These are phyloP conservation scores for Macropus fuliginosus DNA, from an alignment of 2,797 vertebrate species.

Conservation along the genomic window DNA sequence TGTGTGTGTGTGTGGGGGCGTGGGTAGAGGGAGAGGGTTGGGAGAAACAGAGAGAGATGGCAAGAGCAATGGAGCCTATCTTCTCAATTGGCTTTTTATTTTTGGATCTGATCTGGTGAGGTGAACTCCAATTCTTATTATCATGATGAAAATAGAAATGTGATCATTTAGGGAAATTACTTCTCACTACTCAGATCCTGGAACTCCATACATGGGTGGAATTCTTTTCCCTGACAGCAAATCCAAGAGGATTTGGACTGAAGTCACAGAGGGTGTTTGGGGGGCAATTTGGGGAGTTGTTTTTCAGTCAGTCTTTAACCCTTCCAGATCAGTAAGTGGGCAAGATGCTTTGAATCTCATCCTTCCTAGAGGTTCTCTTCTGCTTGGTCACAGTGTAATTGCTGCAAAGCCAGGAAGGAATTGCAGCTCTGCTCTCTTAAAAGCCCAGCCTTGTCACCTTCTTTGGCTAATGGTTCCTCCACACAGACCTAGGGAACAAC, in stretches of 20 bases:
- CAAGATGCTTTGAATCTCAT: background rate
- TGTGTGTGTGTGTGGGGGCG: background rate
- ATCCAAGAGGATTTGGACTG: background rate
- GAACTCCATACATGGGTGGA: conserved; percentile 2
- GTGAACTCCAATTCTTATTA: background rate
- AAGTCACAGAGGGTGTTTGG: background rate
- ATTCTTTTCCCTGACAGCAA: background rate
- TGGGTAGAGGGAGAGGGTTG: background rate
- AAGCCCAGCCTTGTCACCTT: conserved; percentile 35
- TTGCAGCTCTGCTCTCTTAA: conserved; percentile 54
- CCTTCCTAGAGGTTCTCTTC: background rate
- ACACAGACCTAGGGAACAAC: conserved; percentile 35
- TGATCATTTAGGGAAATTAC: background rate
- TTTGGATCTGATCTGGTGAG: background rate
- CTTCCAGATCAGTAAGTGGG: background rate
- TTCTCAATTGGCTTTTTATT: background rate
- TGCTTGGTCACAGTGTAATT: conserved; percentile 60
- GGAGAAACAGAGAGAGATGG: background rate
- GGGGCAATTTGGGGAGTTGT: conserved; percentile 10
- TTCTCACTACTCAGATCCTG: background rate
- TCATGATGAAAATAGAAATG: background rate
- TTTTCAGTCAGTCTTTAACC: background rate
- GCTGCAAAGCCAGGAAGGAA: conserved; percentile 76
- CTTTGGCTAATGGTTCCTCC: conserved; percentile 29
- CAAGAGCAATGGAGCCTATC: background rate